These are phyloP conservation scores for Mobula birostris DNA, from an alignment of 2,113 vertebrate genomes.

Conservation along the genomic window DNA sequence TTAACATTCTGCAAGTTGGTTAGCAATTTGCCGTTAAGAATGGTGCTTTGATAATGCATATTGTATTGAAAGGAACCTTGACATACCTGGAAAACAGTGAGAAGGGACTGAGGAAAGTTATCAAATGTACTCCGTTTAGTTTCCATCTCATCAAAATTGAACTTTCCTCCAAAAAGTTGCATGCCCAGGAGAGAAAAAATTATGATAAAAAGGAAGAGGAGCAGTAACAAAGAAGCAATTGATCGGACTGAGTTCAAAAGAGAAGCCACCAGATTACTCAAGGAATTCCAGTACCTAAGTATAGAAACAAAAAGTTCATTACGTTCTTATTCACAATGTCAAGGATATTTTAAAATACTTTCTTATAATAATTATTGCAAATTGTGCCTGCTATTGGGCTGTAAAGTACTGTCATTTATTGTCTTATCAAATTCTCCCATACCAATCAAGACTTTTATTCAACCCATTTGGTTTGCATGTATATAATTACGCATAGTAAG, in stretches of 20 bases:
- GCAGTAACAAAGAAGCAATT: slow-evolving; percentile 89
- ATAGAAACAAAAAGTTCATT: slow-evolving; percentile 17
- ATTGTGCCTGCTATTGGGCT: neutral
- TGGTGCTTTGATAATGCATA: neutral
- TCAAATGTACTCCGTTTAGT: slow-evolving; percentile 93
- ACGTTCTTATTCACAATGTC: neutral
- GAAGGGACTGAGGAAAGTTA: slow-evolving; percentile 96
- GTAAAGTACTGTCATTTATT: neutral
- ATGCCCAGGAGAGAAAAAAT: slow-evolving; percentile 98
- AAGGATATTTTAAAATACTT: neutral
- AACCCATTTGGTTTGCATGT: neutral
- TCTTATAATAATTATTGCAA: neutral
- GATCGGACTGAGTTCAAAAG: slow-evolving; percentile 96
- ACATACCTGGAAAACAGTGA: slow-evolving; percentile 93
- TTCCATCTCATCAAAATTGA: slow-evolving; percentile 94
- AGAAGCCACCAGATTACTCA: slow-evolving; percentile 96
- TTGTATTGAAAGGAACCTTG: neutral
- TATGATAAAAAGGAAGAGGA: slow-evolving; percentile 99
- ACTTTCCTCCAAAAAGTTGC: slow-evolving; percentile 98
- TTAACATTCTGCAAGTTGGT: neutral
- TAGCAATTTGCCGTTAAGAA: neutral
- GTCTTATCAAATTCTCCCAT: neutral
- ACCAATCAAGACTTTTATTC: neutral
- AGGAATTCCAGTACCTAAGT: slow-evolving; percentile 91
- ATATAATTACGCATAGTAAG: neutral